Conservation (phyloP, 2,797 vertebrate genomes). For the Rhinichthys osculus region DNA sequence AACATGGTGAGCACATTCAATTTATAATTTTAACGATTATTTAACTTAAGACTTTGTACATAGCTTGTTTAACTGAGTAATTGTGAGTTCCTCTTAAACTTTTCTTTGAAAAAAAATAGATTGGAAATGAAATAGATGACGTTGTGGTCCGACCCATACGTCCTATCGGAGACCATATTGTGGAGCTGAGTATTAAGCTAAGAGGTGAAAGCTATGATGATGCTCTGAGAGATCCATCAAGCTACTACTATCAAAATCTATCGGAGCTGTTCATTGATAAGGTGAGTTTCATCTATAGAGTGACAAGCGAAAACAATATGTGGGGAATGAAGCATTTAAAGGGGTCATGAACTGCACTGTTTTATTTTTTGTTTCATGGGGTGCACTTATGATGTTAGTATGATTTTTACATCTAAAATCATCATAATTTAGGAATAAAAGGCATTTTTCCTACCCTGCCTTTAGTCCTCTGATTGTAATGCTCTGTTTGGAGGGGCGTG, state of each 20-base stretch:
- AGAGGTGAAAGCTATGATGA: constrained; percentile 81
- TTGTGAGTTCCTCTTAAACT: constrained; percentile 1
- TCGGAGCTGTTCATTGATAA: constrained; percentile 81
- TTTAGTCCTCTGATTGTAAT: no score
- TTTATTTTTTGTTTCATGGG: no score
- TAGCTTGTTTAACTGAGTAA: not conserved
- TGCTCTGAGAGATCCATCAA: constrained; percentile 82
- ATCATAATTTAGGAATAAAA: no score
- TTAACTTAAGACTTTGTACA: not conserved
- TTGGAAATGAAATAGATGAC: constrained; percentile 86
- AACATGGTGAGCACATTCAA: constrained; percentile 75
- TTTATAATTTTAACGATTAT: not conserved
- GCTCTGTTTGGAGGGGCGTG: no score
- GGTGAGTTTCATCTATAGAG: constrained; percentile 70
- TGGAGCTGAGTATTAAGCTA: constrained; percentile 88
- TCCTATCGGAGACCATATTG: constrained; percentile 80
- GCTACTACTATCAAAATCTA: constrained; percentile 78
- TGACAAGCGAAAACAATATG: not conserved
- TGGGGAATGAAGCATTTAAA: not conserved
- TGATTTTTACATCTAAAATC: no score
- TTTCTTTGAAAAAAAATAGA: constrained; percentile 69
- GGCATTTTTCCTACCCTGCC: no score
- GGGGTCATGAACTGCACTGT: no score
- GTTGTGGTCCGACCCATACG: constrained; percentile 69
- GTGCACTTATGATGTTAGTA: no score